phyloP scores from a whole-genome alignment of 2,888 invertebrate species.

The Tenthredo livida region DNA sequence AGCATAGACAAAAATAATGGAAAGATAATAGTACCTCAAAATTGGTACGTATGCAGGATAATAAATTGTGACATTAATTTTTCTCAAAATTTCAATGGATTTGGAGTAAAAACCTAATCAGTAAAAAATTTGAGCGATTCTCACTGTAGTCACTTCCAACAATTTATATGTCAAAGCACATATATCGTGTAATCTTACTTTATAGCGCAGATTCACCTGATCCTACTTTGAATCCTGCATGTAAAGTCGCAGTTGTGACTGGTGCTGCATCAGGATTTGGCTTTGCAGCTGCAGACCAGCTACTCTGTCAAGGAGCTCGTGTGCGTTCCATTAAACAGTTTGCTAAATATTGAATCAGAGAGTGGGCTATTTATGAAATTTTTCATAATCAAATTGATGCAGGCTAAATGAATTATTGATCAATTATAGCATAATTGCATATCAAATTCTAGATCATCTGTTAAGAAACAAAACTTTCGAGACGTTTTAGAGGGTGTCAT shows the following conservation, averaged over 20 bases:
- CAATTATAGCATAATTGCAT: too few relatives aligned
- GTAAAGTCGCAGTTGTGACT: conserved; percentile 4
- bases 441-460: too few relatives aligned
- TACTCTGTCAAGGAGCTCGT: background rate
- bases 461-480: too few relatives aligned
- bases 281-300: background rate
- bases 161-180: background rate
- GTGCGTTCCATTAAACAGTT: background rate
- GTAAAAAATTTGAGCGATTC: background rate
- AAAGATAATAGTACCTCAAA: background rate
- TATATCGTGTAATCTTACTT: background rate
- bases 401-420: background rate
- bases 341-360: background rate
- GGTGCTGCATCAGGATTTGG: conserved; percentile 6
- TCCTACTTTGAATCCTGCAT: conserved; percentile 1
- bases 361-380: background rate
- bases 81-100: background rate
- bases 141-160: background rate
- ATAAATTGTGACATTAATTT: background rate
- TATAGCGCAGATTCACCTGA: background rate
- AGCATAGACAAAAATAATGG: background rate
- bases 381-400: background rate
- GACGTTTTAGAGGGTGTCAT: too few relatives aligned
- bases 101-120: background rate
- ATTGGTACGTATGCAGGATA: background rate